Evolutionary conservation across 2,113 vertebrate species (phyloP).

Genomic region (Varanus komodoensis): DNA sequence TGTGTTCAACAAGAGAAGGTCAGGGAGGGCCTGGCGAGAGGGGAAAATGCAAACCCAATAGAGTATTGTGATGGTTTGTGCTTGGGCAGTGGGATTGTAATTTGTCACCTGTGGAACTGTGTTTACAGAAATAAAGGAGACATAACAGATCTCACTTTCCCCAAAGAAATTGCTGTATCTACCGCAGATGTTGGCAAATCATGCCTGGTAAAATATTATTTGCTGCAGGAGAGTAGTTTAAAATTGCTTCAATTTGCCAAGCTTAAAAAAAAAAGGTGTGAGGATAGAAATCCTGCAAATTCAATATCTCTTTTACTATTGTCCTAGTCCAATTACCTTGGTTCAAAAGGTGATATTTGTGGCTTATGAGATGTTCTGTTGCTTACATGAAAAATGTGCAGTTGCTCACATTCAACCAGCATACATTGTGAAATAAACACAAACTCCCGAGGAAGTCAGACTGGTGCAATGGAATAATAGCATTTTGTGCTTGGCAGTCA

Average conservation of each 20-base stretch:
- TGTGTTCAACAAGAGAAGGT: slow-evolving; percentile 68
- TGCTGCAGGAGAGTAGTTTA: slow-evolving; percentile 4
- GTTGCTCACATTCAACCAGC: not conserved
- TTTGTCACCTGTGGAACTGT: slow-evolving; percentile 46
- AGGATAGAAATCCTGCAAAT: slow-evolving; percentile 30
- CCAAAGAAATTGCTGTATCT: slow-evolving; percentile 28
- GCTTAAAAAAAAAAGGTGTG: not conserved
- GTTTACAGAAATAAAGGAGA: slow-evolving; percentile 45
- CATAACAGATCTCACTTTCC: not conserved
- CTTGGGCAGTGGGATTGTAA: slow-evolving; percentile 42
- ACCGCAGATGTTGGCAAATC: slow-evolving; percentile 39
- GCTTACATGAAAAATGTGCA: not conserved
- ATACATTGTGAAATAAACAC: not conserved
- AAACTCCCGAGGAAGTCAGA: not conserved
- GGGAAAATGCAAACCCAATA: slow-evolving; percentile 34
- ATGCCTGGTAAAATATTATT: not conserved
- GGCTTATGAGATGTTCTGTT: slow-evolving; percentile 2
- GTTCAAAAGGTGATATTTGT: not conserved
- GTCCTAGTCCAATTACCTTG: not conserved
- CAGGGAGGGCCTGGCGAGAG: slow-evolving; percentile 61
- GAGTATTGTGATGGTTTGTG: slow-evolving; percentile 55
- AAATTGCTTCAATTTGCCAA: slow-evolving; percentile 25
- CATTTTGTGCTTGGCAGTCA: not conserved
- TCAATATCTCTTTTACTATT: not conserved
- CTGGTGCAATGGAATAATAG: not conserved